These are phyloP conservation scores for Ormyrus pomaceus DNA, from an alignment of 2,888 invertebrate genomes.

Conservation along the genomic window DNA sequence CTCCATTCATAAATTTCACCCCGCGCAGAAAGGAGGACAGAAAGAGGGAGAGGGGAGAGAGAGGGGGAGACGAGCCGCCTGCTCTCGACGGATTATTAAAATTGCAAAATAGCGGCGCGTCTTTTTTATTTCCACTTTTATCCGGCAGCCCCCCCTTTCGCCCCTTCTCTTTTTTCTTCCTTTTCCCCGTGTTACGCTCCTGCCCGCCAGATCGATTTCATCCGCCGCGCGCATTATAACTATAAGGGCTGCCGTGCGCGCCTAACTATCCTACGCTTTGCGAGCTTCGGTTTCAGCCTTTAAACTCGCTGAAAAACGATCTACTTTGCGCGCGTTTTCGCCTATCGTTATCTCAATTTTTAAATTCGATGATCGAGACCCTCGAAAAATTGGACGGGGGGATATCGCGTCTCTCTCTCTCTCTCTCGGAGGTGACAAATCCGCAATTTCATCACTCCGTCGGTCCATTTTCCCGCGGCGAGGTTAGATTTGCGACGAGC, in stretches of 20 bases:
- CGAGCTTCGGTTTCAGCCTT: conserved; percentile 41
- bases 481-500: conserved; percentile 7
- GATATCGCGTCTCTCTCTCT: not conserved
- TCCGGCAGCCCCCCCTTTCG: conserved; percentile 11
- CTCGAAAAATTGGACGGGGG: too few relatives aligned
- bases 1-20: conserved; percentile 57
- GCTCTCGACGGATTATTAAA: conserved; percentile 55
- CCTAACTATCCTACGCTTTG: not conserved
- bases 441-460: conserved; percentile 23
- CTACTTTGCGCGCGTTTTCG: conserved; percentile 21
- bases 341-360: conserved; percentile 18
- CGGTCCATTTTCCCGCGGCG: not conserved
- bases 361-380: not conserved
- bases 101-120: conserved; percentile 55
- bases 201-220: conserved; percentile 52
- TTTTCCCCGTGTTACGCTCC: conserved; percentile 5
- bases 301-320: conserved; percentile 46
- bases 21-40: not conserved
- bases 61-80: conserved; percentile 31
- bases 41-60: conserved; percentile 11
- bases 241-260: conserved; percentile 27
- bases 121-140: conserved; percentile 52
- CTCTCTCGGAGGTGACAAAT: conserved; percentile 18
- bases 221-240: conserved; percentile 37
- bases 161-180: conserved; percentile 14